Base-by-base conservation (phyloP, 2,113 vertebrate genomes). In the Misgurnus anguillicaudatus region DNA sequence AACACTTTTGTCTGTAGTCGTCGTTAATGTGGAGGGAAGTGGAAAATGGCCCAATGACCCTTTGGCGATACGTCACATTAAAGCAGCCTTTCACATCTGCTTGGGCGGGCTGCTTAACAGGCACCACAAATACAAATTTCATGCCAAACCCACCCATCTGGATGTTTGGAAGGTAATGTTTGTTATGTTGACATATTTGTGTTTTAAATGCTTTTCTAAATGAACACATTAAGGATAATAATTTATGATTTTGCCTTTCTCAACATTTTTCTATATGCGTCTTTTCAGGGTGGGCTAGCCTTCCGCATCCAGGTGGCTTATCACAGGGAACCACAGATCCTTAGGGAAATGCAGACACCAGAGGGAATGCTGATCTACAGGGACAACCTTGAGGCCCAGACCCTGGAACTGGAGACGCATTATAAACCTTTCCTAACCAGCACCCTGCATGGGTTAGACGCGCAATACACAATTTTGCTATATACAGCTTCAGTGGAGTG, bases 1-100 rank as follows among this genome's bases (percentile, higher is more conserved):
- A 21, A 51, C 4, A 4, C 14, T 47, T 58, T 53, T 42, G 7
- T 87, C 4, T 70, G 19, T 85, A 99, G 98, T 98, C 63, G 86
- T 99, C 42, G 98, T 97, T 87, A 96, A 99, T 87, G 94, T 99
- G 93, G 98, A 99, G 86, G 98, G 97, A 38, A 99, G 97, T 53
- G 97, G 98, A 68, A 96, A 96, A 84, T 99, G 98, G 98, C 98
- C 97, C 0, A 94, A 94, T 45, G 92, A 96, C 77, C 91, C 89
- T 19, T 89, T 93, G 31, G 98, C 97, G 38, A 94, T 99, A 80
- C 92, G 86, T 17, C 93, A 95, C 10, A 94, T 99, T 80, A 94
- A 94, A 83, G 93, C 96, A 0, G 97, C 96, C 57, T 99, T 99
- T 89, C 96, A 99, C 84, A 90, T 98, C 24, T 91, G 87, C 24